phyloP scores from a whole-genome alignment of 2,888 invertebrate species.

The Watsonalla binaria region DNA sequence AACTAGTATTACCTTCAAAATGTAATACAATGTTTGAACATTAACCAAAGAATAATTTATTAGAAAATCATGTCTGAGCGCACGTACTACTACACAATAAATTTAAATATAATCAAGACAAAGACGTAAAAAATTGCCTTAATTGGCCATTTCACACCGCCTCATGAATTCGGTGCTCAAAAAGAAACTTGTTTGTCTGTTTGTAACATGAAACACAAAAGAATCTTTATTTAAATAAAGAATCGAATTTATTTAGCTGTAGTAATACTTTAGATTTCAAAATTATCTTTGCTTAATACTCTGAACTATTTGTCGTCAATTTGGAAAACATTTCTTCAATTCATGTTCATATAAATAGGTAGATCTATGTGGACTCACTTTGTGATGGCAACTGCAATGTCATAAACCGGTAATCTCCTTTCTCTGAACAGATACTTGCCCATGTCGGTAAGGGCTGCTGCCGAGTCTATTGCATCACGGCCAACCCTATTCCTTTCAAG shows the following conservation, averaged over 20 bases:
- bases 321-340: constrained; percentile 18
- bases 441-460: constrained; percentile 96
- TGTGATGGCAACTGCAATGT: constrained; percentile 96
- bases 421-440: constrained; percentile 98
- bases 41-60: too few relatives aligned
- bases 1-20: too few relatives aligned
- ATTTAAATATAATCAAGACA: constrained; percentile 7
- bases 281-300: too few relatives aligned
- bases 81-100: too few relatives aligned
- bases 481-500: constrained; percentile 95
- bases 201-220: too few relatives aligned
- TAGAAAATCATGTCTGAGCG: too few relatives aligned
- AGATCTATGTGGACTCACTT: constrained; percentile 88
- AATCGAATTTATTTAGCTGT: too few relatives aligned
- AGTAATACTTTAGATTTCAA: too few relatives aligned
- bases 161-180: neutral
- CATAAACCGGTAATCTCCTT: constrained; percentile 95
- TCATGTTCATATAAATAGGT: neutral
- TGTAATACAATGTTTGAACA: too few relatives aligned
- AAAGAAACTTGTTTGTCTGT: too few relatives aligned
- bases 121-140: constrained; percentile 12
- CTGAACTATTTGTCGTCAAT: constrained; percentile 4
- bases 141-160: constrained; percentile 8
- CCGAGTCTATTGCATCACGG: constrained; percentile 95
- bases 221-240: too few relatives aligned